Conservation (phyloP, 1,140 invertebrate species). For the Himalopsyche phryganea region DNA sequence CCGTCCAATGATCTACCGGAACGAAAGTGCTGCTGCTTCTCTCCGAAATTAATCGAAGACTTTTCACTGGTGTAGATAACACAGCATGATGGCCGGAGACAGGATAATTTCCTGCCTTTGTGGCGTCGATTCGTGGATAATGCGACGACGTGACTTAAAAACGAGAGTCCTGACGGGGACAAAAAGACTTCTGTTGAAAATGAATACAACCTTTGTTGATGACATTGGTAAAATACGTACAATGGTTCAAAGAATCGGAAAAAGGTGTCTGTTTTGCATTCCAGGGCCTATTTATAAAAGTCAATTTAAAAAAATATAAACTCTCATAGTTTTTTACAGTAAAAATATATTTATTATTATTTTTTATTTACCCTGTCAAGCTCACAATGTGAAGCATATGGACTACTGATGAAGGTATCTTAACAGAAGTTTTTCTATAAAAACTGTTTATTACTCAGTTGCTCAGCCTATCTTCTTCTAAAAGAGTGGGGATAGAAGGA, state of each 20-base stretch:
- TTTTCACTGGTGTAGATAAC: not conserved
- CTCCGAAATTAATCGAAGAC: not conserved
- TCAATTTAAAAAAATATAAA: too few species aligned
- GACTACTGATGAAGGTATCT: too few species aligned
- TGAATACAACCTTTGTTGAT: not conserved
- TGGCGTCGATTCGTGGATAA: constrained; percentile 6
- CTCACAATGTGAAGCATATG: too few species aligned
- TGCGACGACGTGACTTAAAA: constrained; percentile 28
- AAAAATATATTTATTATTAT: too few species aligned
- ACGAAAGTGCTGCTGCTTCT: constrained; percentile 15
- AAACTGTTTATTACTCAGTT: too few species aligned
- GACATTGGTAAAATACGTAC: not conserved
- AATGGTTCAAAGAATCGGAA: not conserved
- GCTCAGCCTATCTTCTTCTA: too few species aligned
- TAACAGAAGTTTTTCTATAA: too few species aligned
- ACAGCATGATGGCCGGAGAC: constrained; percentile 1
- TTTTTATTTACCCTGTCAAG: too few species aligned
- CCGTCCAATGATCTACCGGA: constrained; percentile 22
- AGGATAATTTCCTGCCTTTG: constrained; percentile 9
- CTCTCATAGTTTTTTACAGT: too few species aligned
- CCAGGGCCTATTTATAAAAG: too few species aligned
- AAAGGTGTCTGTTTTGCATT: too few species aligned
- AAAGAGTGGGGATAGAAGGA: too few species aligned
- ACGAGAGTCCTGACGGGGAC: constrained; percentile 9
- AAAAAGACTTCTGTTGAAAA: not conserved